Conservation (phyloP, 2,888 invertebrate genomes). For the Cryptocephalus moraei region DNA sequence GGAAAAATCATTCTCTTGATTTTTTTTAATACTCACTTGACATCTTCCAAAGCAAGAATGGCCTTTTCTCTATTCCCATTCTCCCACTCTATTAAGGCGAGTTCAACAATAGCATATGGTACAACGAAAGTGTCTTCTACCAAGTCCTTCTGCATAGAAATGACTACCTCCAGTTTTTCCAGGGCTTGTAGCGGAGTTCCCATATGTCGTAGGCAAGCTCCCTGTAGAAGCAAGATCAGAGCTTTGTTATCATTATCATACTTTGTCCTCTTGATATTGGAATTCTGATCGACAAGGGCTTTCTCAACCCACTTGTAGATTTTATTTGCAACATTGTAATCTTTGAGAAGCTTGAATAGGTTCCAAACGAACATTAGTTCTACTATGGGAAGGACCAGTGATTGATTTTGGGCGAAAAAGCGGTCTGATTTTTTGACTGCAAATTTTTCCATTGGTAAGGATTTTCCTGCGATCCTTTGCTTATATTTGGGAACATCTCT, state of each 20-base stretch:
- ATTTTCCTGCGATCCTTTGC: constrained; percentile 90
- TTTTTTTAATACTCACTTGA: constrained; percentile 52
- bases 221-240: constrained; percentile 67
- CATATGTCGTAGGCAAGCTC: constrained; percentile 72
- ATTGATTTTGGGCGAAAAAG: constrained; percentile 62
- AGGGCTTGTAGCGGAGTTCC: constrained; percentile 68
- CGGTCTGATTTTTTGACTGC: constrained; percentile 76
- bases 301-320: constrained; percentile 54
- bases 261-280: constrained; percentile 31
- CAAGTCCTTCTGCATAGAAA: constrained; percentile 57
- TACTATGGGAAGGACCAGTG: constrained; percentile 68
- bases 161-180: constrained; percentile 55
- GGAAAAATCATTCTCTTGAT: neutral
- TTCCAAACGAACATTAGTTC: constrained; percentile 93
- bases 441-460: constrained; percentile 95
- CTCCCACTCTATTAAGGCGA: constrained; percentile 68
- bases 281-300: constrained; percentile 32
- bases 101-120: constrained; percentile 78
- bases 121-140: constrained; percentile 75
- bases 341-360: constrained; percentile 71
- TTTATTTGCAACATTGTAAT: constrained; percentile 50
- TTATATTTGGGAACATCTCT: constrained; percentile 74
- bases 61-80: constrained; percentile 60
- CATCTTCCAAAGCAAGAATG: constrained; percentile 63
- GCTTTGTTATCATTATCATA: constrained; percentile 64